These are phyloP conservation scores for Speoplatyrhinus poulsoni DNA, from an alignment of 2,113 vertebrate genomes.

Conservation along the genomic window DNA sequence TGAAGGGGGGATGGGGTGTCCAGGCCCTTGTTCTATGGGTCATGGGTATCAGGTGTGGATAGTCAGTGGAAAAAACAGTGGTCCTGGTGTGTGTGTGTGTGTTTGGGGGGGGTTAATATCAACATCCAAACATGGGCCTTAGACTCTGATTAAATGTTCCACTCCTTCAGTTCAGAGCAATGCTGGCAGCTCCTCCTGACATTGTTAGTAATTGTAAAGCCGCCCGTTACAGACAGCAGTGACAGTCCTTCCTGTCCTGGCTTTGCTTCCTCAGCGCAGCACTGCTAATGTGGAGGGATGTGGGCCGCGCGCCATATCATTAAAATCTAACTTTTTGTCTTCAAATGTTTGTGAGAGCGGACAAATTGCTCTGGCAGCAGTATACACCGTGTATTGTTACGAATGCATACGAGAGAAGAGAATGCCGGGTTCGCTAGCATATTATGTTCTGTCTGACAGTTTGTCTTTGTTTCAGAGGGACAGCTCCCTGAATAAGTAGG, in stretches of 20 bases:
- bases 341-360: not conserved
- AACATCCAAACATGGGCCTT: conserved; percentile 23
- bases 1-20: not conserved
- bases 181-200: conserved; percentile 15
- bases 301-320: not conserved
- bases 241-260: not conserved
- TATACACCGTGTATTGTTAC: too few relatives aligned
- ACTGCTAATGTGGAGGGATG: not conserved
- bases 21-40: too few relatives aligned
- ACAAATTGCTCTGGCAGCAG: too few relatives aligned
- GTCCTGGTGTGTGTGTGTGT: not conserved
- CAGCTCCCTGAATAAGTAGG: too few relatives aligned
- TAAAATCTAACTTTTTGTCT: not conserved
- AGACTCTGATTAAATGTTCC: conserved; percentile 49
- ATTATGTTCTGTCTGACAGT: too few relatives aligned
- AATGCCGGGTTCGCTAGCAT: too few relatives aligned
- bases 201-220: conserved; percentile 6
- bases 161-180: conserved; percentile 27
- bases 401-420: too few relatives aligned
- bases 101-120: conserved; percentile 8
- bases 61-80: too few relatives aligned
- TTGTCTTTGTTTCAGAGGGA: too few relatives aligned
- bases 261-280: not conserved
- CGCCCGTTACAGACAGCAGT: not conserved
- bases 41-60: too few relatives aligned